phyloP scores from a whole-genome alignment of 2,113 vertebrate species.

The Chlorodrepanis virens region DNA sequence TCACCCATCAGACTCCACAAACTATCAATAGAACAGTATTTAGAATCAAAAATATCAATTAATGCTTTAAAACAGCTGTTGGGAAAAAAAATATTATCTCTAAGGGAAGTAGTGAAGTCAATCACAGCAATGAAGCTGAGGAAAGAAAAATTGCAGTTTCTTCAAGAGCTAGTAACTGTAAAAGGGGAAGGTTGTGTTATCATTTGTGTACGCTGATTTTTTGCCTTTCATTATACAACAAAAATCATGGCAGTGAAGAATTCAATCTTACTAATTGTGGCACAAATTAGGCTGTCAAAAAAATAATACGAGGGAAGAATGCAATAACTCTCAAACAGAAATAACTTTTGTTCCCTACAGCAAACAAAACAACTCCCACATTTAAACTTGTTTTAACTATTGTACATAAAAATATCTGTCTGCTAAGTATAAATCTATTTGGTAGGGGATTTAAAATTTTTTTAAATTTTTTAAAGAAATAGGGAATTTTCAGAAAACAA shows the following conservation, averaged over 20 bases:
- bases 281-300: not conserved
- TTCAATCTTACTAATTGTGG: not conserved
- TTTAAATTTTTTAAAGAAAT: not conserved
- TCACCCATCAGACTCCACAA: not conserved
- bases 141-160: not conserved
- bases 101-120: not conserved
- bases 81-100: not conserved
- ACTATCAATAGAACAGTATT: not conserved
- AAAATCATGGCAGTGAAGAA: not conserved
- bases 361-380: not conserved
- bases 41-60: not conserved
- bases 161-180: not conserved
- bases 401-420: not conserved
- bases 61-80: not conserved
- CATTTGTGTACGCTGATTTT: not conserved
- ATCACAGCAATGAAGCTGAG: not conserved
- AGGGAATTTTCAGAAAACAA: not conserved
- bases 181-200: not conserved
- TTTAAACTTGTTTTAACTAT: not conserved
- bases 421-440: not conserved
- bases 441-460: not conserved
- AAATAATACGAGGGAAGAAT: accelerated
- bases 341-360: not conserved
- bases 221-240: not conserved
- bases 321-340: not conserved